Evolutionary conservation across 2,113 vertebrate genomes (phyloP).

Genomic region (Tonatia bakeri): DNA sequence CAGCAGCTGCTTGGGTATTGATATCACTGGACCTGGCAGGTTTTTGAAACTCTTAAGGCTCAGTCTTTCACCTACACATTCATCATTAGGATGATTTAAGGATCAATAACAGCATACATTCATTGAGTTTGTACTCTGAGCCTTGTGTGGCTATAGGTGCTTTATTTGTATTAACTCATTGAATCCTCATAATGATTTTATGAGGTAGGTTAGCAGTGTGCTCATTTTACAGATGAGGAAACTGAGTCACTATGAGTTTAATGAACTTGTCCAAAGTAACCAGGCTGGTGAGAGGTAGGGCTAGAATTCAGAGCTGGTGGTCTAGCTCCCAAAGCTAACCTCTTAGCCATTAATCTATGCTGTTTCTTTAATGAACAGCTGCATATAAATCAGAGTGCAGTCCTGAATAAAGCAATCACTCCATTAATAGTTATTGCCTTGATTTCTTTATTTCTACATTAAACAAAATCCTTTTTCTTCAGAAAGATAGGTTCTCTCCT

Average conservation of each 20-base stretch:
- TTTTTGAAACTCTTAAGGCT: not conserved
- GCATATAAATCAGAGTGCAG: not conserved
- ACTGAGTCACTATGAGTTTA: not conserved
- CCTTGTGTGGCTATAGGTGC: not conserved
- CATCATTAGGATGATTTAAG: not conserved
- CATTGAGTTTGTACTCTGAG: not conserved
- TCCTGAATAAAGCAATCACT: not conserved
- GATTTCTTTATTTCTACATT: not conserved
- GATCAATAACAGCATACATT: not conserved
- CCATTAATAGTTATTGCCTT: not conserved
- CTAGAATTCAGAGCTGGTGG: not conserved
- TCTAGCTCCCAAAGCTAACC: not conserved
- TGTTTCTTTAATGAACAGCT: not conserved
- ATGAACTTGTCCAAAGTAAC: not conserved
- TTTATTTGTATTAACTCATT: not conserved
- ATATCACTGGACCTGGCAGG: not conserved
- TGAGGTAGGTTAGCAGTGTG: not conserved
- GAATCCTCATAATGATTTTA: not conserved
- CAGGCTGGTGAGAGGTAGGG: not conserved
- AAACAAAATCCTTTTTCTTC: not conserved
- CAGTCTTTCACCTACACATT: not conserved
- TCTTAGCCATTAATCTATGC: not conserved
- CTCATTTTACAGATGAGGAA: conserved; percentile 12
- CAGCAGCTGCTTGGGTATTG: not conserved
- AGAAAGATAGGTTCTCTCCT: not conserved